A percentile compares a stretch with the other conserved stretches of the same genome.
These are phyloP conservation scores for Tipula lateralis DNA, from an alignment of 2,888 invertebrate species.

Conservation along the genomic window DNA sequence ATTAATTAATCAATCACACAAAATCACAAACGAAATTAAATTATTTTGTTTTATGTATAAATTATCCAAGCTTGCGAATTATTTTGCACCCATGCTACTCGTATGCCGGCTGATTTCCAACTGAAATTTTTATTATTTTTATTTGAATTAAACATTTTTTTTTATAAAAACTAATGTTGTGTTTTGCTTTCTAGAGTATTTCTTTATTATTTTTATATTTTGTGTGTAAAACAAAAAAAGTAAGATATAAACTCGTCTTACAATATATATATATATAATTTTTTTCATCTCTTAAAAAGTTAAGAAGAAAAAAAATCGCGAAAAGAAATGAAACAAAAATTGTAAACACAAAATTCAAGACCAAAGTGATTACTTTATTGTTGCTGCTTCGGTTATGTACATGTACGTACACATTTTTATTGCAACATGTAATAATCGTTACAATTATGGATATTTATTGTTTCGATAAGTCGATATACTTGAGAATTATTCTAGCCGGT, in stretches of 20 bases:
- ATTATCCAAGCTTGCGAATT: not conserved
- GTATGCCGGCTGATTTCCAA: constrained; percentile 1
- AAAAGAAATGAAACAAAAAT: constrained; percentile 19
- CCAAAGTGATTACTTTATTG: constrained; percentile 11
- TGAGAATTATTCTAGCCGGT: not conserved
- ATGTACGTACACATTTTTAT: not conserved
- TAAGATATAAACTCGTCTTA: constrained; percentile 15
- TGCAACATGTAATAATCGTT: not conserved
- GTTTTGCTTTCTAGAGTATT: constrained; percentile 19
- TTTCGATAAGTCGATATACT: not conserved
- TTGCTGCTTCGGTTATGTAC: not conserved
- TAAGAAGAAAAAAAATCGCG: not conserved
- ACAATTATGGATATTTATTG: not conserved
- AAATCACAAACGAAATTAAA: not conserved
- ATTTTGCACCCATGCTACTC: constrained; percentile 2
- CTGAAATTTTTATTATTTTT: not conserved
- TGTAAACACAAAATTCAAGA: constrained; percentile 15
- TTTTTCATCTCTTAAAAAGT: not conserved
- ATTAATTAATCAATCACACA: not conserved
- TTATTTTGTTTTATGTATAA: not conserved
- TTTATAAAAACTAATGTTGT: not conserved
- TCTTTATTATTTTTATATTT: not conserved
- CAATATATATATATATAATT: not conserved
- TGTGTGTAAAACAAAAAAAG: not conserved
- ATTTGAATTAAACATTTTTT: not conserved